Evolutionary conservation across 2,113 vertebrate genomes (phyloP).

Genomic region (Solea senegalensis): DNA sequence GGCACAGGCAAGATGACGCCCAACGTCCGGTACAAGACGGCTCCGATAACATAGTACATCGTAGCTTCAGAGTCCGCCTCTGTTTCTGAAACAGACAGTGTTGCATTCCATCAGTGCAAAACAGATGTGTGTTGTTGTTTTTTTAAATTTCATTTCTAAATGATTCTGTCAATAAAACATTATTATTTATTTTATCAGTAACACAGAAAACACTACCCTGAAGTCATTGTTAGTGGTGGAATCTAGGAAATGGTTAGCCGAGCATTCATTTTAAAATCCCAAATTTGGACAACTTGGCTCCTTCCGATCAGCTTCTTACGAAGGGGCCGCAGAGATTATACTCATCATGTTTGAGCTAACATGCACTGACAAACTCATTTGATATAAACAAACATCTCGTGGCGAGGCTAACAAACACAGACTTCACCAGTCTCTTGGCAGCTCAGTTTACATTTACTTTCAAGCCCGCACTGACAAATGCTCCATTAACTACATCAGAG

Average conservation of each 20-base stretch:
- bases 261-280: not conserved
- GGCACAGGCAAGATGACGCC: conserved; percentile 92
- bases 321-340: not conserved
- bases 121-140: no score
- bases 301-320: not conserved
- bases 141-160: no score
- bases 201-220: no score
- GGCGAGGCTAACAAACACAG: conserved; percentile 1
- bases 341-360: not conserved
- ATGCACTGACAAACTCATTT: not conserved
- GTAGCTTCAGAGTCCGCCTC: conserved; percentile 79
- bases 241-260: not conserved
- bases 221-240: no score
- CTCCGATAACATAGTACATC: conserved; percentile 94
- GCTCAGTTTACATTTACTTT: conserved; percentile 25
- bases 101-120: conserved; percentile 17
- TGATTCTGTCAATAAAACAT: no score
- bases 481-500: conserved; percentile 25
- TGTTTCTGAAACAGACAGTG: conserved; percentile 77
- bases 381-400: not conserved
- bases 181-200: not conserved
- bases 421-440: conserved; percentile 6
- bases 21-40: conserved; percentile 93
- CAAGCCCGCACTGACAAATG: conserved; percentile 25
- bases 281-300: not conserved